A percentile compares a stretch with the other conserved stretches of the same genome.
Conservation (phyloP, 2,888 invertebrate species). For the Melipona bicolor region DNA sequence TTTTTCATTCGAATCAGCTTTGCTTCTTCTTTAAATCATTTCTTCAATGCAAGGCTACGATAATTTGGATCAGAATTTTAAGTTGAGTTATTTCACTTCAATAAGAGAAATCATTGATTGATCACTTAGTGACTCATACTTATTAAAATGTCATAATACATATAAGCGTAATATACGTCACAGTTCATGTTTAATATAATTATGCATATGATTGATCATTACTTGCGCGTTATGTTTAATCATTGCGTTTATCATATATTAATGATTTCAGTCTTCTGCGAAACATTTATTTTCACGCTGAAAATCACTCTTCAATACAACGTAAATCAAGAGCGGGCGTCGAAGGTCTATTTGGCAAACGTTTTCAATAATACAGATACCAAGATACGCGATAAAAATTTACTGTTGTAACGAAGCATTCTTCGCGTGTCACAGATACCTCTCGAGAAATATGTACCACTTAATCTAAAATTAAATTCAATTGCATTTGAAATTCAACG, state of each 20-base stretch:
- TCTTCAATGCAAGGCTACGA: background rate
- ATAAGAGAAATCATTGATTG: no score
- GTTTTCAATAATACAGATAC: constrained; percentile 53
- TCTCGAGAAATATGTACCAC: background rate
- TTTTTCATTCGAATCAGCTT: background rate
- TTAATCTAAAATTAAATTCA: background rate
- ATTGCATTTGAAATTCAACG: background rate
- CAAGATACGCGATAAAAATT: constrained; percentile 29
- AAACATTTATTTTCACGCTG: background rate
- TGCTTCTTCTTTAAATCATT: background rate
- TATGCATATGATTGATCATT: background rate
- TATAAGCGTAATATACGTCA: background rate
- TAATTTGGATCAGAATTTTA: background rate
- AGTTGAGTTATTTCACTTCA: background rate
- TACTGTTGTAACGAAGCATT: background rate
- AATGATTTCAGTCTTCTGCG: background rate
- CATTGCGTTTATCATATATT: background rate
- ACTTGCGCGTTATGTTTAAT: background rate
- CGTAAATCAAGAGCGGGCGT: constrained; percentile 3
- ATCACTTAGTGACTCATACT: background rate
- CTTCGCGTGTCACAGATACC: background rate
- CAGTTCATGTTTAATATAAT: background rate
- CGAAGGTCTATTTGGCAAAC: constrained; percentile 58
- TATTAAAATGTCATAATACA: background rate
- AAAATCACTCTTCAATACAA: background rate